Conservation (phyloP, 2,888 invertebrate species). For the Dioctria rufipes region DNA sequence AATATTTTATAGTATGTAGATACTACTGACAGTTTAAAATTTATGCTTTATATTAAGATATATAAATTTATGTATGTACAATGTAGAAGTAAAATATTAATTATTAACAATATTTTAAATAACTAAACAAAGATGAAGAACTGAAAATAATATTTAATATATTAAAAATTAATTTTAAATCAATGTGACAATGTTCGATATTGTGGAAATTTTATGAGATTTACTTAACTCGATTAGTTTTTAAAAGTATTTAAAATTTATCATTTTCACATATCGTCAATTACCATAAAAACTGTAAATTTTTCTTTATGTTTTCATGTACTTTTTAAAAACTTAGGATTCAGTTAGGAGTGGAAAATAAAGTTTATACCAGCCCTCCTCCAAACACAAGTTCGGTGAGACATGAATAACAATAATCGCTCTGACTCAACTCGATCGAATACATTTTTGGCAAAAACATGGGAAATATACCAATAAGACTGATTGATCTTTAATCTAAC, state of each 20-base stretch:
- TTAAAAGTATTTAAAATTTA: background rate
- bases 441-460: no score
- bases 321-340: no score
- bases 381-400: no score
- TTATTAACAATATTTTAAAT: constrained; percentile 20
- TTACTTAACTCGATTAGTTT: background rate
- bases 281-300: no score
- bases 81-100: constrained; percentile 40
- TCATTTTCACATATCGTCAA: background rate
- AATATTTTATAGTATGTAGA: constrained; percentile 27
- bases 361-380: no score
- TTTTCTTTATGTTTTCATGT: no score
- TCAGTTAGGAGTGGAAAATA: no score
- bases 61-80: constrained; percentile 25
- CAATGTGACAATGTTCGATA: constrained; percentile 40
- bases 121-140: constrained; percentile 39
- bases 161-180: constrained; percentile 41
- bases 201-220: constrained; percentile 24
- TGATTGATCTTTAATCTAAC: no score
- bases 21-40: constrained; percentile 31
- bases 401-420: no score
- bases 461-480: no score
- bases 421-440: no score
- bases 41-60: background rate
- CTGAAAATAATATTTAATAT: constrained; percentile 39